These are phyloP conservation scores for Aleiodes alternator DNA, from an alignment of 2,888 invertebrate species.

Conservation along the genomic window DNA sequence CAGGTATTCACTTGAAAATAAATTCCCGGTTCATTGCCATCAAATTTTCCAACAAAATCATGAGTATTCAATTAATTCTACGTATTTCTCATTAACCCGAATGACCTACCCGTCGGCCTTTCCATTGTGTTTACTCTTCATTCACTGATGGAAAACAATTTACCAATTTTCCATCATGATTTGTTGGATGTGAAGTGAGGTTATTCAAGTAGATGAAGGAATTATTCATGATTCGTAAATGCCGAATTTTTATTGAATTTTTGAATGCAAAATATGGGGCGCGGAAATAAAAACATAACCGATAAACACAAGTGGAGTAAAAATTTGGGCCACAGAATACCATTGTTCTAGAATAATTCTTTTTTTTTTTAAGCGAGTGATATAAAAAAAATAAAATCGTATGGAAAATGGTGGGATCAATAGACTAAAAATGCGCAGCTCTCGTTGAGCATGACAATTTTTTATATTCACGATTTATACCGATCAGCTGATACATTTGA, in stretches of 20 bases:
- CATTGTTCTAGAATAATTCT: constrained; percentile 21
- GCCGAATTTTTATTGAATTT: constrained; percentile 5
- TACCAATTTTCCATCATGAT: too few species aligned
- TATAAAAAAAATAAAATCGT: constrained; percentile 10
- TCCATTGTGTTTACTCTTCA: too few species aligned
- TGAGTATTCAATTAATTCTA: too few species aligned
- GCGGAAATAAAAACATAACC: constrained; percentile 11
- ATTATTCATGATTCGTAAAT: constrained; percentile 12
- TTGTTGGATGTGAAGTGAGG: too few species aligned
- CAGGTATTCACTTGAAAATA: too few species aligned
- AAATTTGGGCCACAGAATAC: constrained; percentile 7
- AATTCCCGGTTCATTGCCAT: too few species aligned
- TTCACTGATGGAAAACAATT: too few species aligned
- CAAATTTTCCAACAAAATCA: too few species aligned
- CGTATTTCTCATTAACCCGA: too few species aligned
- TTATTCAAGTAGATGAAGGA: background rate
- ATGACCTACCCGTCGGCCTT: too few species aligned
- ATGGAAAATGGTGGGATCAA: constrained; percentile 12
- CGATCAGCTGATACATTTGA: constrained; percentile 1
- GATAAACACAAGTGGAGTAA: constrained; percentile 26
- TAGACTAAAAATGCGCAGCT: constrained; percentile 4
- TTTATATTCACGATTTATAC: background rate
- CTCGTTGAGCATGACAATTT: too few species aligned
- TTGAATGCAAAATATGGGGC: constrained; percentile 4
- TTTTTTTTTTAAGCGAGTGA: background rate